Evolutionary conservation across 2,888 invertebrate genomes (phyloP).

Genomic region (Sinotaia quadrata): DNA sequence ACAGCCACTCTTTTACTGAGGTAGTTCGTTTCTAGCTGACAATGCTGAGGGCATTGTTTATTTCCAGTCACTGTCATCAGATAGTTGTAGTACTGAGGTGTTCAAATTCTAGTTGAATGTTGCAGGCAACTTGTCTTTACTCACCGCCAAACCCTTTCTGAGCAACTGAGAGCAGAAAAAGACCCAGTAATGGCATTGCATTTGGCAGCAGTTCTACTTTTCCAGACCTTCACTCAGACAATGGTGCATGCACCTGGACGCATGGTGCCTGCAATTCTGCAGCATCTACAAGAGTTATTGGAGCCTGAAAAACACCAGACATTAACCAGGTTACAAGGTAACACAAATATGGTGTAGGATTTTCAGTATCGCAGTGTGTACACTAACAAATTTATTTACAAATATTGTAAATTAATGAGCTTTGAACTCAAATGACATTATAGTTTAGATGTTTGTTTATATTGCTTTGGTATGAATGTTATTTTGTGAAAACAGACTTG

Average conservation of each 20-base stretch:
- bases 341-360: too few relatives aligned
- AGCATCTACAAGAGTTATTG: conserved; percentile 81
- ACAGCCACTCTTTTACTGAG: too few relatives aligned
- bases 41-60: too few relatives aligned
- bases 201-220: conserved; percentile 77
- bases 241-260: conserved; percentile 94
- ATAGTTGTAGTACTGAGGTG: too few relatives aligned
- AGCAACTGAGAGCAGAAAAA: conserved; percentile 79
- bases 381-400: neutral
- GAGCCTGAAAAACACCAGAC: conserved; percentile 78
- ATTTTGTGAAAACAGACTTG: too few relatives aligned
- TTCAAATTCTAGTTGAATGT: conserved; percentile 40
- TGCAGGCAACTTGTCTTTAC: conserved; percentile 81
- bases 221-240: conserved; percentile 84
- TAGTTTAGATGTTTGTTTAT: neutral
- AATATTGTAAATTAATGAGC: neutral
- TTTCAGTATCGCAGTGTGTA: too few relatives aligned
- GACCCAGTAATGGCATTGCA: conserved; percentile 70
- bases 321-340: conserved; percentile 86
- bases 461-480: neutral
- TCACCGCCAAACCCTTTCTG: conserved; percentile 85
- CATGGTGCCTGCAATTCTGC: conserved; percentile 87
- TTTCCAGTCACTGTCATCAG: too few relatives aligned
- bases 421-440: neutral
- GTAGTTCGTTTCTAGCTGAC: too few relatives aligned